A percentile compares a stretch with the other conserved stretches of the same genome.
Conservation (phyloP, 2,888 invertebrate species). For the Protula sp. region DNA sequence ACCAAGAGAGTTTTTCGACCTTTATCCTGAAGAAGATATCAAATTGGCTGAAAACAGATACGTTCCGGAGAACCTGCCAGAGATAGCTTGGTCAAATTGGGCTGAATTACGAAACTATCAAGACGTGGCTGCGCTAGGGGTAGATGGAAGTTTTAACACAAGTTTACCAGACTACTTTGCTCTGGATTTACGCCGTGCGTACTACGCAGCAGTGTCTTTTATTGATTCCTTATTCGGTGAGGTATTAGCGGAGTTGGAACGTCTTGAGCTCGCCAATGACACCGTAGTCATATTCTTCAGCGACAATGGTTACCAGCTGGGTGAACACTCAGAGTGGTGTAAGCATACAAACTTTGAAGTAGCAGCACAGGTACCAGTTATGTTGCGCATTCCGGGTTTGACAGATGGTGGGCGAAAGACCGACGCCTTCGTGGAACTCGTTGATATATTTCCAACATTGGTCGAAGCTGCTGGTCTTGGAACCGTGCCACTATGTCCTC, state of each 20-base stretch:
- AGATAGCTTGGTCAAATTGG: conserved; percentile 5
- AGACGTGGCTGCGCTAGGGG: too few relatives aligned
- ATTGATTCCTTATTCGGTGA: conserved; percentile 24
- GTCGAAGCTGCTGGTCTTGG: too few relatives aligned
- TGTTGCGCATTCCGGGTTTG: conserved; percentile 7
- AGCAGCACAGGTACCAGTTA: conserved; percentile 11
- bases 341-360: conserved; percentile 14
- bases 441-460: conserved; percentile 12
- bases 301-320: conserved; percentile 34
- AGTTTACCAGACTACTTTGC: conserved; percentile 6
- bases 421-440: conserved; percentile 4
- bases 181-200: conserved; percentile 25
- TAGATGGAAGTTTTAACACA: too few relatives aligned
- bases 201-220: conserved; percentile 27
- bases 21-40: conserved; percentile 5
- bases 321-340: conserved; percentile 12
- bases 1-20: conserved; percentile 6
- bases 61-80: conserved; percentile 8
- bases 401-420: background rate
- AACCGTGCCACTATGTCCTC: too few relatives aligned
- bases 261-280: conserved; percentile 21
- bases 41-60: conserved; percentile 5
- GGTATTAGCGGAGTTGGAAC: conserved; percentile 19
- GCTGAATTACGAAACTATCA: conserved; percentile 8
- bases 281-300: conserved; percentile 29